phyloP scores from a whole-genome alignment of 2,888 invertebrate genomes.

The Thereva nobilitata region DNA sequence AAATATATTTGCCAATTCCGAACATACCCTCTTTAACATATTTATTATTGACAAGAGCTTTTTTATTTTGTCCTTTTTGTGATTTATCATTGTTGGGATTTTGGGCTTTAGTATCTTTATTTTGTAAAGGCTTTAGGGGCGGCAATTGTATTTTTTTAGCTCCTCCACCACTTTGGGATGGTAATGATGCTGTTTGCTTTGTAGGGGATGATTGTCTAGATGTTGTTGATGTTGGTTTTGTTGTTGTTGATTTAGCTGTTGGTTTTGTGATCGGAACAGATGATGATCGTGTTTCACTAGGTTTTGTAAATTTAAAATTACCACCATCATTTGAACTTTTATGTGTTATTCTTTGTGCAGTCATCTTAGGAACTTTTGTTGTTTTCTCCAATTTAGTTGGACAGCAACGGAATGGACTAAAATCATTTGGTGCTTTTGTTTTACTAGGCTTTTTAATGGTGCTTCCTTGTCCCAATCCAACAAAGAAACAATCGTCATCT shows the following conservation, averaged over 20 bases:
- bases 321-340: slow-evolving; percentile 46
- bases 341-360: slow-evolving; percentile 58
- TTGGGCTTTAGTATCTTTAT: slow-evolving; percentile 26
- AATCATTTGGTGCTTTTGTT: slow-evolving; percentile 61
- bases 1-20: slow-evolving; percentile 81
- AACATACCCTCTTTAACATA: slow-evolving; percentile 73
- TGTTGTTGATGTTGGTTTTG: slow-evolving; percentile 41
- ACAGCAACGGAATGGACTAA: slow-evolving; percentile 92
- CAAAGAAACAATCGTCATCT: slow-evolving; percentile 97
- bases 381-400: slow-evolving; percentile 80
- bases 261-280: slow-evolving; percentile 43
- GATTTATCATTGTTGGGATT: slow-evolving; percentile 35
- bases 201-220: slow-evolving; percentile 21
- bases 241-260: slow-evolving; percentile 41
- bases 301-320: slow-evolving; percentile 47
- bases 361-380: slow-evolving; percentile 80
- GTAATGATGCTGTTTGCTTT: too few species aligned
- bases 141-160: too few species aligned
- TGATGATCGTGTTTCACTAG: slow-evolving; percentile 47
- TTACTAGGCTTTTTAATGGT: slow-evolving; percentile 55
- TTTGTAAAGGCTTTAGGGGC: neutral
- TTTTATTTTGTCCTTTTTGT: slow-evolving; percentile 47
- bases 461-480: slow-evolving; percentile 85
- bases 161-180: too few species aligned
- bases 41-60: slow-evolving; percentile 59